These are phyloP conservation scores for Atherinosoma microstoma DNA, from an alignment of 2,797 vertebrate genomes.

Conservation along the genomic window DNA sequence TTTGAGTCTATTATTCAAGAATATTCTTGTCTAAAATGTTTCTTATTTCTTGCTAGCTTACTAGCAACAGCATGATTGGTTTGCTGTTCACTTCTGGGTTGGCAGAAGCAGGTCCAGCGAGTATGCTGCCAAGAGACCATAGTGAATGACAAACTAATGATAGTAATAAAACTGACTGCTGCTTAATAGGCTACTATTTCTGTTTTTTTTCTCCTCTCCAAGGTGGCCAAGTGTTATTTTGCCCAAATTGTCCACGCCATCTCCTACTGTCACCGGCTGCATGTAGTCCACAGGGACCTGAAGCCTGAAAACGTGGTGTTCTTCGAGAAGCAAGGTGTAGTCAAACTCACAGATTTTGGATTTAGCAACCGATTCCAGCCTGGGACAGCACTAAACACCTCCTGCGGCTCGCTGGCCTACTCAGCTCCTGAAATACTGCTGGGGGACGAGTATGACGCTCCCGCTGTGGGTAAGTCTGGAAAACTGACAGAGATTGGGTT, in stretches of 20 bases:
- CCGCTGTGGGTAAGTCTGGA: slow-evolving; percentile 89
- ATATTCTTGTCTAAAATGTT: not conserved
- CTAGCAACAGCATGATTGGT: not conserved
- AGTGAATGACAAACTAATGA: not conserved
- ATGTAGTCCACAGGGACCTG: slow-evolving; percentile 95
- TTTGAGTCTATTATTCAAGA: not conserved
- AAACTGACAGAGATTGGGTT: not conserved
- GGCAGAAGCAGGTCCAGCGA: not conserved
- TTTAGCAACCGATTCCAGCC: slow-evolving; percentile 98
- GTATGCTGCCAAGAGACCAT: not conserved
- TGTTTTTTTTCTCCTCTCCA: slow-evolving; percentile 1
- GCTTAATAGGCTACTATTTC: not conserved
- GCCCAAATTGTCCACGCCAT: slow-evolving; percentile 97
- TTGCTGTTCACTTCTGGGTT: not conserved
- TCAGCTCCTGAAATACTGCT: slow-evolving; percentile 96
- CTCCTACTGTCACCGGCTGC: slow-evolving; percentile 96
- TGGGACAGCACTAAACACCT: slow-evolving; percentile 93
- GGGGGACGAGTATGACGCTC: slow-evolving; percentile 95
- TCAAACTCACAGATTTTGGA: slow-evolving; percentile 97
- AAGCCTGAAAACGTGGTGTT: slow-evolving; percentile 98
- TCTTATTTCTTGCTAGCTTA: not conserved
- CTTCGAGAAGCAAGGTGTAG: slow-evolving; percentile 96
- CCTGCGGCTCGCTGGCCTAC: slow-evolving; percentile 95
- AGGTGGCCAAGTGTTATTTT: slow-evolving; percentile 83
- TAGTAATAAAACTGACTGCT: not conserved